Conservation (phyloP, 1,140 invertebrate genomes). For the Drosophila pruinosa region DNA sequence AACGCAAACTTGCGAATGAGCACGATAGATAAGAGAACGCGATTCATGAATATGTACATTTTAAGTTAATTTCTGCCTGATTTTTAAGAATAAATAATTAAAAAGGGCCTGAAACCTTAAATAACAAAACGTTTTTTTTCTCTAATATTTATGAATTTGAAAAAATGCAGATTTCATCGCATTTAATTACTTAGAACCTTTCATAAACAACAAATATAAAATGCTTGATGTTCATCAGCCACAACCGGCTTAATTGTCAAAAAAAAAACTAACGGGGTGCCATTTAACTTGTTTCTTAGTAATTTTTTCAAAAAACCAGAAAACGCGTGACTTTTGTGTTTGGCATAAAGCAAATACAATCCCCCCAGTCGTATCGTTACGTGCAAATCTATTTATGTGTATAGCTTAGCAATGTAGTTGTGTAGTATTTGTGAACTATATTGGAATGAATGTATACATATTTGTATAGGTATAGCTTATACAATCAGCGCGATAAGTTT, state of each 20-base stretch:
- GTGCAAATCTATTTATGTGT: slow-evolving; percentile 28
- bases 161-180: neutral
- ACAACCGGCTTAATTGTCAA: slow-evolving; percentile 32
- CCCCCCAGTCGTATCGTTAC: neutral
- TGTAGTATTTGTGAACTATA: neutral
- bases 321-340: slow-evolving; percentile 45
- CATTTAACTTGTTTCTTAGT: slow-evolving; percentile 8
- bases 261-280: neutral
- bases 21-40: neutral
- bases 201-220: neutral
- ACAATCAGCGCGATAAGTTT: slow-evolving; percentile 66
- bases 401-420: neutral
- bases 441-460: neutral
- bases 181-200: neutral
- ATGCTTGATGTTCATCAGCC: slow-evolving; percentile 13
- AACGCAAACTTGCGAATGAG: neutral
- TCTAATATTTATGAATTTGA: too few relatives aligned
- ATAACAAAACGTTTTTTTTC: too few relatives aligned
- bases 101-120: too few relatives aligned
- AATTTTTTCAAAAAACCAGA: slow-evolving; percentile 37
- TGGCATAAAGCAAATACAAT: slow-evolving; percentile 4
- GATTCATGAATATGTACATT: neutral
- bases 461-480: slow-evolving; percentile 45
- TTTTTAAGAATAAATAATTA: too few relatives aligned
- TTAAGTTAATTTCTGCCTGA: neutral